A percentile compares a stretch with the other conserved stretches of the same genome.
Evolutionary conservation across 1,140 invertebrate species (phyloP).

Genomic region (Meloidogyne floridensis): DNA sequence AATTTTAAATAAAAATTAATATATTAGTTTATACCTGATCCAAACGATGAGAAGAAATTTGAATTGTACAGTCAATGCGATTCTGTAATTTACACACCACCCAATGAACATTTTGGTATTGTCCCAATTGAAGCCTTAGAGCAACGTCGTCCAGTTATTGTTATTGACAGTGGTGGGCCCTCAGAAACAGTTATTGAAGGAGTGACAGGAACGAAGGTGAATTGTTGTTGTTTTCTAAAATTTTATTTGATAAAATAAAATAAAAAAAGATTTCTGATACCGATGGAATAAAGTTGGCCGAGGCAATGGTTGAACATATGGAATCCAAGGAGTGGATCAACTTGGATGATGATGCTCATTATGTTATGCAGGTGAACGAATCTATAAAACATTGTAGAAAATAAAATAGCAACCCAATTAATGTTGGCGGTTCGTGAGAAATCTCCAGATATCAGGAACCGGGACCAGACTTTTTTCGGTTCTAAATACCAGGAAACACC

Average conservation of each 20-base stretch:
- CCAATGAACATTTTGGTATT: slow-evolving; percentile 65
- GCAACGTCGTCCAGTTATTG: slow-evolving; percentile 63
- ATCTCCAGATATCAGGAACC: too few relatives aligned
- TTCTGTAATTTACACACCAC: slow-evolving; percentile 62
- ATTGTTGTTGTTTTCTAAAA: not conserved
- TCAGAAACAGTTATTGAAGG: slow-evolving; percentile 63
- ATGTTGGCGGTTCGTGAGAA: too few relatives aligned
- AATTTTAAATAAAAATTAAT: not conserved
- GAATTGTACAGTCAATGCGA: slow-evolving; percentile 60
- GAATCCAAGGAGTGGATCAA: slow-evolving; percentile 52
- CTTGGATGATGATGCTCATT: slow-evolving; percentile 57
- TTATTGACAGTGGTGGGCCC: slow-evolving; percentile 64
- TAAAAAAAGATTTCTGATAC: slow-evolving; percentile 55
- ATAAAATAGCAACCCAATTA: too few relatives aligned
- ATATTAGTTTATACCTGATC: slow-evolving; percentile 56
- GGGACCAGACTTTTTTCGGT: too few relatives aligned
- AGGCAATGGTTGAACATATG: slow-evolving; percentile 64
- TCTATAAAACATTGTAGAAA: slow-evolving; percentile 10
- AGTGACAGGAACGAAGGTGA: slow-evolving; percentile 60
- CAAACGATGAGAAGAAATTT: slow-evolving; percentile 59
- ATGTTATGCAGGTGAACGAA: slow-evolving; percentile 50
- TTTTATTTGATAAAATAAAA: slow-evolving; percentile 7
- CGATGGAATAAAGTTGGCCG: slow-evolving; percentile 57
- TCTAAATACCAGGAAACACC: too few relatives aligned
- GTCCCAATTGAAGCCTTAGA: slow-evolving; percentile 65